Percentiles rank a stretch among this genome's conserved stretches.
phyloP scores from a whole-genome alignment of 2,113 vertebrate genomes.

The Ploceus nigricollis region DNA sequence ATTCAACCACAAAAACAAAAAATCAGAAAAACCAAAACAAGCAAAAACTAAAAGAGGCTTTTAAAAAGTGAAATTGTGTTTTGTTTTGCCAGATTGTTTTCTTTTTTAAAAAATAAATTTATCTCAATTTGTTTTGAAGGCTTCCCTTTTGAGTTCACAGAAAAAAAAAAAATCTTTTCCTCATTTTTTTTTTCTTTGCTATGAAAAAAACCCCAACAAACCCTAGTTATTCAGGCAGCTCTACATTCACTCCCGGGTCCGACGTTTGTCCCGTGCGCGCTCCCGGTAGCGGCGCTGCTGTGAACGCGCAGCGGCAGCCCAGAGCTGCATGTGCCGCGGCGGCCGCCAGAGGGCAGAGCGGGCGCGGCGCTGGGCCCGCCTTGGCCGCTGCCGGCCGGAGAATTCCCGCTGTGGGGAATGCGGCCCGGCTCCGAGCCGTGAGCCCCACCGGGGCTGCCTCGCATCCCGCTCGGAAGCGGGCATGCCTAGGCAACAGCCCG shows the following conservation, averaged over 20 bases:
- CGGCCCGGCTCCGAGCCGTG: rapidly evolving
- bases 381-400: rapidly evolving
- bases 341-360: constrained; percentile 9
- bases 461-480: rapidly evolving
- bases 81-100: neutral
- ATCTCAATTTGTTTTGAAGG: neutral
- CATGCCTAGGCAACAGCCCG: rapidly evolving
- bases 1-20: neutral
- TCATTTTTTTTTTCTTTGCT: neutral
- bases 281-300: rapidly evolving
- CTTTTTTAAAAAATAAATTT: neutral
- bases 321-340: neutral
- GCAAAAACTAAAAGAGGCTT: neutral
- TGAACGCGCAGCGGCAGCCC: rapidly evolving
- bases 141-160: neutral
- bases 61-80: neutral
- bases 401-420: rapidly evolving
- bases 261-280: neutral
- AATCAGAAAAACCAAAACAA: neutral
- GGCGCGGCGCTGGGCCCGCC: neutral
- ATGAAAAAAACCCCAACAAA: neutral
- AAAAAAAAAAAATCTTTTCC: neutral
- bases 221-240: neutral
- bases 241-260: rapidly evolving
- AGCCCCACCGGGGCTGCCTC: neutral